Conservation (phyloP, 1,140 invertebrate genomes). For the Drosophila orena region DNA sequence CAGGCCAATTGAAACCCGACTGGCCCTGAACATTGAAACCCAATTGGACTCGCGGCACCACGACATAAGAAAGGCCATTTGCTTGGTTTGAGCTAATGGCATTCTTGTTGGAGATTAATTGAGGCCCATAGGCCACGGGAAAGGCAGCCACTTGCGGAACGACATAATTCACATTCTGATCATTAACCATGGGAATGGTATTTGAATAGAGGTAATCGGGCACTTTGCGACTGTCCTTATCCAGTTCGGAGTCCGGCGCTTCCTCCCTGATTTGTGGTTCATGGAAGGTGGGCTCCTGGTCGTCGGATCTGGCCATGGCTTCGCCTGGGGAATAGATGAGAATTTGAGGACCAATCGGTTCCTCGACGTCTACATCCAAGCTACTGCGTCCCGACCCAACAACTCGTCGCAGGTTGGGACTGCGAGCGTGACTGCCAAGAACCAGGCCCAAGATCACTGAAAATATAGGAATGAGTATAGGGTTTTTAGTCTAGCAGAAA, state of each 20-base stretch:
- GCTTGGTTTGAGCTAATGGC: slow-evolving; percentile 30
- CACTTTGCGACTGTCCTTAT: slow-evolving; percentile 73
- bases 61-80: slow-evolving; percentile 34
- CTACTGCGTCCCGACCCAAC: slow-evolving; percentile 38
- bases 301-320: slow-evolving; percentile 12
- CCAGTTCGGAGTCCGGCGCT: slow-evolving; percentile 19
- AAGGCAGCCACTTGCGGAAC: slow-evolving; percentile 59
- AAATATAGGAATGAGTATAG: neutral
- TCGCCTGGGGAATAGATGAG: slow-evolving; percentile 47
- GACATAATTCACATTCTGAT: slow-evolving; percentile 71
- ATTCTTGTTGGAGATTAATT: slow-evolving; percentile 29
- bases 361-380: slow-evolving; percentile 1
- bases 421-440: slow-evolving; percentile 24
- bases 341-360: slow-evolving; percentile 44
- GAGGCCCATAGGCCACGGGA: slow-evolving; percentile 59
- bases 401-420: slow-evolving; percentile 23
- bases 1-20: slow-evolving; percentile 38
- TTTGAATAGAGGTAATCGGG: slow-evolving; percentile 78
- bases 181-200: slow-evolving; percentile 72
- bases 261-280: slow-evolving; percentile 65
- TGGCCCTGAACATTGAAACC: slow-evolving; percentile 70
- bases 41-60: slow-evolving; percentile 59
- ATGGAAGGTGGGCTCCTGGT: slow-evolving; percentile 45
- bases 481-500: neutral
- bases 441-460: slow-evolving; percentile 39